These are phyloP conservation scores for Echeneis naucrates DNA, from an alignment of 2,797 vertebrate species.

Conservation along the genomic window DNA sequence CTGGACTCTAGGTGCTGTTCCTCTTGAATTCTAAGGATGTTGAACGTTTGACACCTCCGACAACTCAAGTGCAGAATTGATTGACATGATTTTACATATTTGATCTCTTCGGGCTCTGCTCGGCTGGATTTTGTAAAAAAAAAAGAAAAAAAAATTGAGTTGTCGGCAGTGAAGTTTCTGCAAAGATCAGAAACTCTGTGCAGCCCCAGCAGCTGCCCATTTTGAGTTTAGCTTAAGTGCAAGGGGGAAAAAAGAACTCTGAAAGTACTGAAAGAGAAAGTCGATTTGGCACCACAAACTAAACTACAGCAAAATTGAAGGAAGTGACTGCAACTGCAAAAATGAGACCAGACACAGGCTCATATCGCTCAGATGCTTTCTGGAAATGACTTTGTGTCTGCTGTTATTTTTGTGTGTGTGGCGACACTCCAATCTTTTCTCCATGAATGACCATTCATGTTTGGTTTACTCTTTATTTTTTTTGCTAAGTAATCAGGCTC, in stretches of 20 bases:
- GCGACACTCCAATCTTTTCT: slow-evolving; percentile 1
- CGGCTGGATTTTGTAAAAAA: no score
- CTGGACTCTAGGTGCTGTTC: not conserved
- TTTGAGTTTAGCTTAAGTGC: slow-evolving; percentile 35
- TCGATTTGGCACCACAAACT: slow-evolving; percentile 35
- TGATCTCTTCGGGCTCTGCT: slow-evolving; percentile 3
- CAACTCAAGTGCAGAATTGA: not conserved
- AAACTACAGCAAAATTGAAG: slow-evolving; percentile 15
- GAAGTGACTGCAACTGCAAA: slow-evolving; percentile 15
- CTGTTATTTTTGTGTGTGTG: slow-evolving; percentile 6
- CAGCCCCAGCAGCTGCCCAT: slow-evolving; percentile 17
- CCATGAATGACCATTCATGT: not conserved
- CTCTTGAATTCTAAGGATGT: not conserved
- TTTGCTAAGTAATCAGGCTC: not conserved
- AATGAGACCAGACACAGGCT: slow-evolving; percentile 24
- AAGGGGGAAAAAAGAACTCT: not conserved
- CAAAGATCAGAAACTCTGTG: slow-evolving; percentile 19
- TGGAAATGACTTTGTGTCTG: slow-evolving; percentile 21
- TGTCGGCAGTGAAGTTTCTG: not conserved
- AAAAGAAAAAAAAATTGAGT: not conserved
- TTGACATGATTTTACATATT: not conserved
- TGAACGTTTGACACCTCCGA: not conserved
- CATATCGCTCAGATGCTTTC: slow-evolving; percentile 20
- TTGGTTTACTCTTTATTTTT: not conserved
- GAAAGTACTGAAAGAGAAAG: slow-evolving; percentile 23